Evolutionary conservation across 2,888 invertebrate species (phyloP).

Genomic region (Drymonia ruficornis): DNA sequence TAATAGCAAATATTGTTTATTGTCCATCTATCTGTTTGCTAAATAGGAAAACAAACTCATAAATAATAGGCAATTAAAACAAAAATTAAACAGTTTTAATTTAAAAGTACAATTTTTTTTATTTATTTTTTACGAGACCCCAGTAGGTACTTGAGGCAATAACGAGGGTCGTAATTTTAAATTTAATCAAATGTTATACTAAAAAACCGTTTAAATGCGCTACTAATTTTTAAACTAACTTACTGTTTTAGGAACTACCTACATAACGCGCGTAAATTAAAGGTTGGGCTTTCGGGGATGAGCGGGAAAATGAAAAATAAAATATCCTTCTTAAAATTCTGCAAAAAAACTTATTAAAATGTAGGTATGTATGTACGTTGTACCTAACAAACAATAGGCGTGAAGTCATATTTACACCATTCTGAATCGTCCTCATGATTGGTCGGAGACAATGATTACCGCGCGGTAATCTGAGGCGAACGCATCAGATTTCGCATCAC

Average conservation of each 20-base stretch:
- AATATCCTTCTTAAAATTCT: too few relatives aligned
- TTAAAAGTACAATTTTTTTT: constrained; percentile 15
- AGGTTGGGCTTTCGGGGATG: constrained; percentile 9
- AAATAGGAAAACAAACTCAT: not conserved
- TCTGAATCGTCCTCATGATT: constrained; percentile 48
- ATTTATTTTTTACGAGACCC: constrained; percentile 40
- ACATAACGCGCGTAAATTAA: constrained; percentile 23
- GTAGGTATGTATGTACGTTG: not conserved
- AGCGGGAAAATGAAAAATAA: too few relatives aligned
- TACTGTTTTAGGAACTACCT: constrained; percentile 19
- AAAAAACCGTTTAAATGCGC: constrained; percentile 48
- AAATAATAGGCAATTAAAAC: constrained; percentile 7
- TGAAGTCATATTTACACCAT: constrained; percentile 30
- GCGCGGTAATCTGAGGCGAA: constrained; percentile 60
- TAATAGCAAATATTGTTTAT: not conserved
- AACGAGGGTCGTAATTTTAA: constrained; percentile 48
- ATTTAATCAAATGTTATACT: constrained; percentile 53
- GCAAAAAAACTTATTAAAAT: too few relatives aligned
- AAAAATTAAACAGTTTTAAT: constrained; percentile 19
- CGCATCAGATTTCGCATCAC: constrained; percentile 82
- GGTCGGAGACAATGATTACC: constrained; percentile 64
- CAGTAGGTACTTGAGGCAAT: constrained; percentile 41
- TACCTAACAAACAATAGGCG: not conserved
- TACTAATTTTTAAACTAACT: constrained; percentile 43
- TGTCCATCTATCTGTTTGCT: not conserved